These are phyloP conservation scores for Trachelus tabidus DNA, from an alignment of 2,888 invertebrate species.

Conservation along the genomic window DNA sequence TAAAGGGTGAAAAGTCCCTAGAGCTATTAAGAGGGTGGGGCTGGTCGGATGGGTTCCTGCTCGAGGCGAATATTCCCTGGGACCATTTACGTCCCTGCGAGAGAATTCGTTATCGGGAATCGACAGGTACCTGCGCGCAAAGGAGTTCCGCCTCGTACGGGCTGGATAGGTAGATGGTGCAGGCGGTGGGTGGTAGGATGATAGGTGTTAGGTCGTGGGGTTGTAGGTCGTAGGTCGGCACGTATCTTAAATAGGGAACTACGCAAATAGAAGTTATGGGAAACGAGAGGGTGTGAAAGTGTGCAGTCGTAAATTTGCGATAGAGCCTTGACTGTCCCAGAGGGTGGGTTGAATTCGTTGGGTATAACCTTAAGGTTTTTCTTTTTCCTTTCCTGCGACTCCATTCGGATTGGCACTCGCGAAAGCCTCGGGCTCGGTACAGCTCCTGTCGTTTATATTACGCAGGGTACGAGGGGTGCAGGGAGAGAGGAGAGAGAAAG, in stretches of 20 bases:
- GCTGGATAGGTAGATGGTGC: slow-evolving; percentile 38
- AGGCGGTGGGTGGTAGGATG: slow-evolving; percentile 16
- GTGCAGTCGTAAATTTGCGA: not conserved
- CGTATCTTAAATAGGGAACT: not conserved
- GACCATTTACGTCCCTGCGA: slow-evolving; percentile 40
- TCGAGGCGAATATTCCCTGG: slow-evolving; percentile 4
- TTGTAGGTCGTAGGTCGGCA: not conserved
- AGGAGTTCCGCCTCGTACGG: not conserved
- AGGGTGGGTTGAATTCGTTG: slow-evolving; percentile 13
- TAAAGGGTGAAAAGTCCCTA: not conserved
- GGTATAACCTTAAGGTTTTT: not conserved
- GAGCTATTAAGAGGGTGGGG: not conserved
- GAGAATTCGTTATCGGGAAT: slow-evolving; percentile 50
- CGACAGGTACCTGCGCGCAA: slow-evolving; percentile 41
- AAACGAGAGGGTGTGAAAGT: not conserved
- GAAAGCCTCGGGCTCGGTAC: not conserved
- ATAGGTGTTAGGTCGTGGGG: not conserved
- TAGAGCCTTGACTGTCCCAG: not conserved
- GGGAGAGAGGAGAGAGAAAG: not conserved
- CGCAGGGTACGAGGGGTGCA: not conserved
- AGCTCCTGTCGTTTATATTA: not conserved
- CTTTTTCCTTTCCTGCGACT: not conserved
- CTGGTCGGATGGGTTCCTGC: not conserved
- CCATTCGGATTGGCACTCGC: not conserved
- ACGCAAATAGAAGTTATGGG: not conserved